These are phyloP conservation scores for Amphiprion ocellaris DNA, from an alignment of 2,113 vertebrate genomes.

Conservation along the genomic window DNA sequence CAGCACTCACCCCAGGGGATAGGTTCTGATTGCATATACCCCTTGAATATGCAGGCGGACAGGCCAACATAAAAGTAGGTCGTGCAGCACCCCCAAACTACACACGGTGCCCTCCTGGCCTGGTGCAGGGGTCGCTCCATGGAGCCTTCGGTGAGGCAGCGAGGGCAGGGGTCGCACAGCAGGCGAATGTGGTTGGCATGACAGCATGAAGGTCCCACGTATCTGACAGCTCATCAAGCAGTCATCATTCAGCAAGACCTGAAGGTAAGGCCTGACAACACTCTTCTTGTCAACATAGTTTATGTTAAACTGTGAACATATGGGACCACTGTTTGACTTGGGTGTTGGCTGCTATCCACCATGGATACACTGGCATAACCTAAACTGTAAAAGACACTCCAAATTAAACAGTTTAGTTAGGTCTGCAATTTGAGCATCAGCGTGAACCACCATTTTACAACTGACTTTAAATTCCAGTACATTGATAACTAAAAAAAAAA, in stretches of 20 bases:
- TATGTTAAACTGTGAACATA: conserved; percentile 34
- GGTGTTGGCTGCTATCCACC: neutral
- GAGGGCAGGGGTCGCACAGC: conserved; percentile 42
- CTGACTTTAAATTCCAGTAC: neutral
- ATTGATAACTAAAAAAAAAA: neutral
- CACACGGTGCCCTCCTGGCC: conserved; percentile 48
- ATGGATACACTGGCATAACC: neutral
- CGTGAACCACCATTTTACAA: neutral
- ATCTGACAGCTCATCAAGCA: conserved; percentile 69
- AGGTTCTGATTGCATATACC: conserved; percentile 67
- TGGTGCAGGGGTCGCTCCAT: conserved; percentile 24
- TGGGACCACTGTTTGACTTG: conserved; percentile 30
- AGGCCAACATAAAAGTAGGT: conserved; percentile 72
- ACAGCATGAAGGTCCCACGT: conserved; percentile 58
- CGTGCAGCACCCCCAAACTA: conserved; percentile 61
- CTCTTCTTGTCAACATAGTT: conserved; percentile 44
- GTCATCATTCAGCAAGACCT: conserved; percentile 37
- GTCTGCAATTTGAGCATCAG: neutral
- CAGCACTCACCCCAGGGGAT: conserved; percentile 70
- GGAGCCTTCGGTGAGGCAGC: conserved; percentile 37
- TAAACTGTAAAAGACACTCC: conserved; percentile 5
- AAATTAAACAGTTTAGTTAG: neutral
- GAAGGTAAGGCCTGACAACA: conserved; percentile 52
- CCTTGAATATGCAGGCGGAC: conserved; percentile 57
- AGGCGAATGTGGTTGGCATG: conserved; percentile 36